Conservation (phyloP, 2,888 invertebrate genomes). For the Metalampra italica region DNA sequence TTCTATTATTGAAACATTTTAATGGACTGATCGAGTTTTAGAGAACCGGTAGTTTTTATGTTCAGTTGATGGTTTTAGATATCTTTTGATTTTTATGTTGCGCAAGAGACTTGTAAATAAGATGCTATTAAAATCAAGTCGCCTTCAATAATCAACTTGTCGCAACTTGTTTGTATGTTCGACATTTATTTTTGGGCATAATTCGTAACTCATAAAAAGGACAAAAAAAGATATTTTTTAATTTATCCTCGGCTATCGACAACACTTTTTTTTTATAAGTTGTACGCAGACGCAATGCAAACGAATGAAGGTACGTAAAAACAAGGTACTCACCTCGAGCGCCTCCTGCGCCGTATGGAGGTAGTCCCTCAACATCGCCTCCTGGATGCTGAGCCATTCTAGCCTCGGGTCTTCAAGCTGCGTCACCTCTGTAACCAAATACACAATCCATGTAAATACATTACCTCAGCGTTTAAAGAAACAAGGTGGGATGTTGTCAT, state of each 20-base stretch:
- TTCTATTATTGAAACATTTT: constrained; percentile 8
- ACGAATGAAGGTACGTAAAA: no score
- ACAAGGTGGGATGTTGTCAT: no score
- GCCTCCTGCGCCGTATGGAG: constrained; percentile 97
- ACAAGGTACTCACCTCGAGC: constrained; percentile 84
- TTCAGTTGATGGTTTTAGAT: not conserved
- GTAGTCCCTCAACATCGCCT: constrained; percentile 98
- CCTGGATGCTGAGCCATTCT: constrained; percentile 98
- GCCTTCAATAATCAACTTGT: constrained; percentile 1
- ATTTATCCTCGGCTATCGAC: no score
- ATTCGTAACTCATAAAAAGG: no score
- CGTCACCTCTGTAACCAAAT: constrained; percentile 87
- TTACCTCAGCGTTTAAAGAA: not conserved
- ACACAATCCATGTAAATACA: not conserved
- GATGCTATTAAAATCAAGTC: not conserved
- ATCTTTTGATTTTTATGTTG: constrained; percentile 6
- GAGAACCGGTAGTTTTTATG: constrained; percentile 9
- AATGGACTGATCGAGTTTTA: constrained; percentile 3
- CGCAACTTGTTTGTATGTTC: not conserved
- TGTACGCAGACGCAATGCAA: no score
- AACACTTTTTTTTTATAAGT: no score
- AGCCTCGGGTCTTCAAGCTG: constrained; percentile 97
- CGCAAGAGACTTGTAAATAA: constrained; percentile 3
- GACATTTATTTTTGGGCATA: constrained; percentile 1
- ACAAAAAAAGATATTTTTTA: no score